These are phyloP conservation scores for Sialia sialis DNA, from an alignment of 2,113 vertebrate species.

Conservation along the genomic window DNA sequence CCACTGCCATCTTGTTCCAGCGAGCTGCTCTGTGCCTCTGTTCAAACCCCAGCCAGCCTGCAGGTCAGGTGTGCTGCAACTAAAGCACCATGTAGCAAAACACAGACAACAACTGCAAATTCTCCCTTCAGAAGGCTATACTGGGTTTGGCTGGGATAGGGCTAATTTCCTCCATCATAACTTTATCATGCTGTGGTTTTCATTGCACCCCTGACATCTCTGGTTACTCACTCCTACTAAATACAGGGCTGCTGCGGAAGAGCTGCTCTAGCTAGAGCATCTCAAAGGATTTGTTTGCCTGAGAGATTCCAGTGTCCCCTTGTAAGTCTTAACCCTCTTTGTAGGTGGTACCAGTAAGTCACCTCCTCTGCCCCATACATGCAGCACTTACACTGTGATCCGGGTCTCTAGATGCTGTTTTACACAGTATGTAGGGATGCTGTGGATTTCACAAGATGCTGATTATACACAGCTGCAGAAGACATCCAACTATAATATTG, in stretches of 20 bases:
- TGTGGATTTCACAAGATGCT: neutral
- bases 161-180: neutral
- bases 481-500: neutral
- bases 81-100: neutral
- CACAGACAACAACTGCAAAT: neutral
- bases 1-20: neutral
- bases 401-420: neutral
- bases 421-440: neutral
- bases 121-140: neutral
- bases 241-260: neutral
- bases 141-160: neutral
- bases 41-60: neutral
- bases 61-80: neutral
- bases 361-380: neutral
- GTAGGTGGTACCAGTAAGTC: neutral
- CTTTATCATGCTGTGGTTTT: neutral
- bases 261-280: neutral
- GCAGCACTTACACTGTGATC: neutral
- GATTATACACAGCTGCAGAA: neutral
- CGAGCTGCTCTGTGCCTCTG: neutral
- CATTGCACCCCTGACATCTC: neutral
- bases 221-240: neutral
- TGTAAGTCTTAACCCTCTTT: neutral
- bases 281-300: neutral
- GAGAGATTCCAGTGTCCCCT: neutral